Evolutionary conservation across 2,113 vertebrate species (phyloP).

Genomic region (Campylomormyrus tamandua): DNA sequence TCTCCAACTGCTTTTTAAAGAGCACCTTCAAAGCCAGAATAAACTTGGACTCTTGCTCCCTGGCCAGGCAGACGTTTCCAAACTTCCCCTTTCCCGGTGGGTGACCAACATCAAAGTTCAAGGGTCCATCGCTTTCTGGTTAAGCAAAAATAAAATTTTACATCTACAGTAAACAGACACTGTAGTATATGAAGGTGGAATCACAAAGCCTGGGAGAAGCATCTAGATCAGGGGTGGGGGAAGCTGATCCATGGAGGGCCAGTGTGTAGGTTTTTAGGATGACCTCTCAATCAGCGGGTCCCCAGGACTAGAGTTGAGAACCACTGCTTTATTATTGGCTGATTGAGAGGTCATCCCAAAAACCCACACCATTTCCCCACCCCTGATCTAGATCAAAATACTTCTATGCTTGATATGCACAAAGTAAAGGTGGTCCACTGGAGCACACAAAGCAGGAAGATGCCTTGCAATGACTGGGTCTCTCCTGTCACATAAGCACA

Average conservation of each 20-base stretch:
- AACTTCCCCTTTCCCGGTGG: constrained; percentile 94
- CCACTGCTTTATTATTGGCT: no score
- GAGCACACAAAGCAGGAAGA: background rate
- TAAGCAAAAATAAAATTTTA: background rate
- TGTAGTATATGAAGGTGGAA: background rate
- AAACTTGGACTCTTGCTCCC: constrained; percentile 85
- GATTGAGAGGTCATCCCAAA: no score
- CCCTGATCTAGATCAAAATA: background rate
- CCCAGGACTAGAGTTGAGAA: no score
- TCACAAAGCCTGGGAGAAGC: background rate
- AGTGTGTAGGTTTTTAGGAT: no score
- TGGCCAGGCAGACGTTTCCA: constrained; percentile 89
- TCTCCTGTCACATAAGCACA: background rate
- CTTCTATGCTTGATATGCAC: background rate
- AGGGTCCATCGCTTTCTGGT: constrained; percentile 80
- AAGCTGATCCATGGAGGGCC: no score
- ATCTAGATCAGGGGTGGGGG: background rate
- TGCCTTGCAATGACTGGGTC: background rate
- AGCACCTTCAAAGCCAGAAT: constrained; percentile 93
- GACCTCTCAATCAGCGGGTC: no score
- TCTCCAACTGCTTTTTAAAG: constrained; percentile 90
- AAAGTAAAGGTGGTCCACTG: background rate
- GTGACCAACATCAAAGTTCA: constrained; percentile 90
- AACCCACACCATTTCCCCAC: no score
- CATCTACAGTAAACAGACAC: background rate